Evolutionary conservation across 2,888 invertebrate genomes (phyloP).

Genomic region (Molorchus minor): DNA sequence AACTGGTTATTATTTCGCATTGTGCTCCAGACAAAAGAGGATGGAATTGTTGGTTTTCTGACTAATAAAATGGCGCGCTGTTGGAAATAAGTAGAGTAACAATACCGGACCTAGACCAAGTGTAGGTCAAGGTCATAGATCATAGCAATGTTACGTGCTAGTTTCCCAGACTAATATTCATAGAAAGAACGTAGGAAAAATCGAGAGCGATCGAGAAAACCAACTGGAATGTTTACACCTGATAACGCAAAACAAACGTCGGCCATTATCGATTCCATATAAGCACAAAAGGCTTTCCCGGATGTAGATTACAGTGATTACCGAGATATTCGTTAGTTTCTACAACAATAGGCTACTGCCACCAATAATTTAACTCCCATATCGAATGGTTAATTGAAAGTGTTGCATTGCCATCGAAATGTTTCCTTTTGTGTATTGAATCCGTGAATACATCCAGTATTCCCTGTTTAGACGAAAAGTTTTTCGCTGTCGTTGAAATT

Average conservation of each 20-base stretch:
- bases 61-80: too few species aligned
- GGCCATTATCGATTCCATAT: neutral
- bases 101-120: too few species aligned
- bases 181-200: too few species aligned
- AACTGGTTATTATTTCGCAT: too few species aligned
- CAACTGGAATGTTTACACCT: neutral
- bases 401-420: neutral
- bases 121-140: too few species aligned
- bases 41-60: too few species aligned
- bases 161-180: too few species aligned
- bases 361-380: neutral
- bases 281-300: neutral
- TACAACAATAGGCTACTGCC: neutral
- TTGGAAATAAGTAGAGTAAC: too few species aligned
- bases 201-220: neutral
- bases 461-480: neutral
- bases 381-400: neutral
- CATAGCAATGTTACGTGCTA: too few species aligned
- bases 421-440: neutral
- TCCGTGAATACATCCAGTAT: neutral
- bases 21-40: too few species aligned
- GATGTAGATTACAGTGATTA: neutral
- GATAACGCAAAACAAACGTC: neutral
- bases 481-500: neutral
- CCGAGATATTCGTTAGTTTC: neutral